These are phyloP conservation scores for Episyrphus balteatus DNA, from an alignment of 1,140 invertebrate genomes.

Conservation along the genomic window DNA sequence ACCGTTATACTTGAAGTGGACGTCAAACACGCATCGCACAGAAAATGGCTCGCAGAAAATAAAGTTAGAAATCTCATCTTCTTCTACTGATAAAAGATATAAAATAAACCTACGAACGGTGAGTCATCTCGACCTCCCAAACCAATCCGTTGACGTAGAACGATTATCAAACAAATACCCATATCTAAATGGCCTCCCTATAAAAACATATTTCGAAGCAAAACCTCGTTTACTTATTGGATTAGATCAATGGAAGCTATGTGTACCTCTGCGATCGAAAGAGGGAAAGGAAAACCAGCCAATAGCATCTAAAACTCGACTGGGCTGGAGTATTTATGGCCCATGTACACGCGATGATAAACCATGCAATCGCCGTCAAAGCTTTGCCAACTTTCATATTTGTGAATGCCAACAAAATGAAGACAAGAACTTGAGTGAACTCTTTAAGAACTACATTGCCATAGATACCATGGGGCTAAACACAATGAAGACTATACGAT, in stretches of 20 bases:
- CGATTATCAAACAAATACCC: background rate
- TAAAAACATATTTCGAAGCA: background rate
- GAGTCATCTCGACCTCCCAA: too few species aligned
- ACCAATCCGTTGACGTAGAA: background rate
- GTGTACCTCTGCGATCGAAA: background rate
- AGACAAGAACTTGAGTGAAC: background rate
- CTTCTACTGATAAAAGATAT: too few species aligned
- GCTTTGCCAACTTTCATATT: background rate
- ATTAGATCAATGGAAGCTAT: too few species aligned
- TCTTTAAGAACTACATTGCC: background rate
- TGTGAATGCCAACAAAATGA: background rate
- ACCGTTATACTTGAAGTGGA: too few species aligned
- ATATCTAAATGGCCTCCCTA: background rate
- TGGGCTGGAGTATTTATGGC: constrained; percentile 1
- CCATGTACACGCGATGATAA: background rate
- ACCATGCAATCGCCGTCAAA: background rate
- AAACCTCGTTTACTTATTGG: background rate
- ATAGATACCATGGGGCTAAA: background rate
- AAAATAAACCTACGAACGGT: too few species aligned
- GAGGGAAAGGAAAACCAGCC: background rate
- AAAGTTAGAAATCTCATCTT: too few species aligned
- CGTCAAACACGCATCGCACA: too few species aligned
- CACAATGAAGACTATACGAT: background rate
- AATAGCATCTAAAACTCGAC: background rate
- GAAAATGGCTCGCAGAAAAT: too few species aligned